A percentile compares a stretch with the other conserved stretches of the same genome.
Evolutionary conservation across 2,888 invertebrate genomes (phyloP).

Genomic region (Acrobeloides nanus): DNA sequence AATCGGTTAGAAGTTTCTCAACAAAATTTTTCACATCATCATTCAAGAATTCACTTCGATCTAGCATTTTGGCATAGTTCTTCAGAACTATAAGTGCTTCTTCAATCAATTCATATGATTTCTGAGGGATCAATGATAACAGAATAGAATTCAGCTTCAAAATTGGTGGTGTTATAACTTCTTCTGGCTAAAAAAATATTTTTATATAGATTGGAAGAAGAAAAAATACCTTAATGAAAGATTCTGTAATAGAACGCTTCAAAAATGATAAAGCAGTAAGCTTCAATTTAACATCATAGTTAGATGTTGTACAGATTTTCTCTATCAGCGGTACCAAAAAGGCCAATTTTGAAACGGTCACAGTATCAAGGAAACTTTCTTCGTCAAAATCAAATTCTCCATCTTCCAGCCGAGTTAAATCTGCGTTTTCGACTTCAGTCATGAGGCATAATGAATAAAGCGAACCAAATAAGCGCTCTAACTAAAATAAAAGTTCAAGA

Average conservation of each 20-base stretch:
- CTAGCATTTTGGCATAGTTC: background rate
- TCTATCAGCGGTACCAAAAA: conserved; percentile 29
- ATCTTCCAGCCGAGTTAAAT: conserved; percentile 15
- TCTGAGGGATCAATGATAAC: background rate
- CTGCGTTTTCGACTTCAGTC: conserved; percentile 4
- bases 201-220: too few relatives aligned
- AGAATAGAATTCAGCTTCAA: background rate
- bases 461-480: conserved; percentile 30
- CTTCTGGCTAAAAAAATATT: too few relatives aligned
- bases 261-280: conserved; percentile 16
- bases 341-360: conserved; percentile 22
- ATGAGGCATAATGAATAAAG: conserved; percentile 25
- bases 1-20: too few relatives aligned
- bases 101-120: background rate
- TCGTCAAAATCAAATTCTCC: conserved; percentile 18
- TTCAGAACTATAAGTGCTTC: background rate
- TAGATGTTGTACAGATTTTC: conserved; percentile 14
- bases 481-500: too few relatives aligned
- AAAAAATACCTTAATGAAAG: conserved; percentile 17
- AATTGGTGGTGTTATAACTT: background rate
- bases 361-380: conserved; percentile 17
- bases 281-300: conserved; percentile 13
- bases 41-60: background rate
- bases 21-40: too few relatives aligned
- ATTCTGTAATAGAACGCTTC: conserved; percentile 17